These are phyloP conservation scores for Acanthisitta chloris DNA, from an alignment of 2,113 vertebrate genomes.

Conservation along the genomic window DNA sequence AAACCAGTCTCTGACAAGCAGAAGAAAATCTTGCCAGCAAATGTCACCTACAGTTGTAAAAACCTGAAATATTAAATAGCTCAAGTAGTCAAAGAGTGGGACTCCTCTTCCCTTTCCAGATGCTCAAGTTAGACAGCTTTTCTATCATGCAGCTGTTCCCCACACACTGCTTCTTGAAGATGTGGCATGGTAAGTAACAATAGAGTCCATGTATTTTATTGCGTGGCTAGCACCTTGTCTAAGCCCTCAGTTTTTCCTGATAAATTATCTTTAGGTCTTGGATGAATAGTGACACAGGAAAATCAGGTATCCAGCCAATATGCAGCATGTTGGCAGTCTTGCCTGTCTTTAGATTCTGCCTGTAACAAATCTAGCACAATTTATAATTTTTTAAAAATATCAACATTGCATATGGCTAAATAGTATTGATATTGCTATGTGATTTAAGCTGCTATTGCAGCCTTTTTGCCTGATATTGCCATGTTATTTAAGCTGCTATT, in stretches of 20 bases:
- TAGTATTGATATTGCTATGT: not conserved
- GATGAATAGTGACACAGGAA: not conserved
- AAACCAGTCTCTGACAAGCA: not conserved
- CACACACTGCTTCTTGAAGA: not conserved
- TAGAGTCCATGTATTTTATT: not conserved
- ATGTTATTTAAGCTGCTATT: not conserved
- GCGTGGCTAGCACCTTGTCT: not conserved
- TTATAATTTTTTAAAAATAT: not conserved
- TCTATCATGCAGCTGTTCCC: fast-evolving
- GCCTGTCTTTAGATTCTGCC: not conserved
- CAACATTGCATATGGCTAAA: not conserved
- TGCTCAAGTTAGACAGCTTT: not conserved
- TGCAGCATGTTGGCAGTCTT: not conserved
- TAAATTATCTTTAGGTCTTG: not conserved
- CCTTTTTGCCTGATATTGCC: not conserved
- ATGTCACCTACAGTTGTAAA: not conserved
- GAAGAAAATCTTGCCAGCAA: not conserved
- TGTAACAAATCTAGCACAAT: not conserved
- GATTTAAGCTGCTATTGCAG: not conserved
- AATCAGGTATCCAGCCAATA: not conserved
- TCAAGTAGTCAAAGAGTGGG: not conserved
- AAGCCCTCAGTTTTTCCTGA: not conserved
- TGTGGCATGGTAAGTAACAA: not conserved
- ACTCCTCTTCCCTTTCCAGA: not conserved
- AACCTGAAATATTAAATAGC: not conserved